Base-by-base conservation (phyloP, 35 echinoderm and acorn worm genomes). In the Ophiothrix spiculata region DNA sequence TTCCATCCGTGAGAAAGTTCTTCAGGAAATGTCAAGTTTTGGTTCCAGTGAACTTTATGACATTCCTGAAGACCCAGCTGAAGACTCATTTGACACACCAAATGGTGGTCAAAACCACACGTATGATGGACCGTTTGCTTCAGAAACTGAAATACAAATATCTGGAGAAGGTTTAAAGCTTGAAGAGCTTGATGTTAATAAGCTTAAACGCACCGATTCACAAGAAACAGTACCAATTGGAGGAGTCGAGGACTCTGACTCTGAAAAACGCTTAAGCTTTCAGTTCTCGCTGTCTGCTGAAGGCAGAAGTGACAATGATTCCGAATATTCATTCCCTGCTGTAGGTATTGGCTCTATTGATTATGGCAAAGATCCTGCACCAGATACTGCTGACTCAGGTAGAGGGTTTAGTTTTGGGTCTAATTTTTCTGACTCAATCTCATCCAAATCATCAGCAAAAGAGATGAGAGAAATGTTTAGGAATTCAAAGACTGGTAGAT, bases 1-100 rank as follows among this genome's bases (percentile, higher is more conserved):
- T 37, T 23, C 82, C 6, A 21, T 79, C 8, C 80, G 88, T 41
- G 88, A 90, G 36, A 88, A 81, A 39, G 63, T 80, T 40, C 31
- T 80, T 39, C 74, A 39, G 0, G 87, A 88, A 29, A 75, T 90
- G 40, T 90, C 88, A 2, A 83, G 81, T 38, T 38, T 77, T 39
- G 88, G 88, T 8, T 90, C 88, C 1, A 81, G 88, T 37, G 88
- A 90, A 42, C 81, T 90, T 14, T 90, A 90, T 32, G 88, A 90
- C 35, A 90, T 90, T 16, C 88, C 88, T 0, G 88, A 90, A 83
- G 88, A 90, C 38, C 74, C 81, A 37, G 60, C 80, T 10, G 88
- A 90, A 77, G 88, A 90, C 35, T 45, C 82, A 16, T 33, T 64
- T 1, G 81, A 84, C 12, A 63, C 46, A 32, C 33, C 35, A 16